These are phyloP conservation scores for Leistus spinibarbis DNA, from an alignment of 2,888 invertebrate species.

Conservation along the genomic window DNA sequence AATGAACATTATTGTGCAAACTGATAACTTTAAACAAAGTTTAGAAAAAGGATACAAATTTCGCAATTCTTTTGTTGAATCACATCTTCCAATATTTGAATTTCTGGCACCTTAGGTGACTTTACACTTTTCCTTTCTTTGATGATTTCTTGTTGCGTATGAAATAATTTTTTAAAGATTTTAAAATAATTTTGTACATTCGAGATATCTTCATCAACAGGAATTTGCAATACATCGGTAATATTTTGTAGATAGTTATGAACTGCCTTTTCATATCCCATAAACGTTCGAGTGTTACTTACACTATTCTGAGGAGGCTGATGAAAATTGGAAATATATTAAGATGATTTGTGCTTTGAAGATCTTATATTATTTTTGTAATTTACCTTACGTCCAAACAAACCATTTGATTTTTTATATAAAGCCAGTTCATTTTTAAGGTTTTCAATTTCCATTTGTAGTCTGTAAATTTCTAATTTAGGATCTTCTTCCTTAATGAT, in stretches of 20 bases:
- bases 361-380: not conserved
- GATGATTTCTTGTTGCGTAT: slow-evolving; percentile 33
- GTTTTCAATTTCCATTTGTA: slow-evolving; percentile 54
- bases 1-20: not conserved
- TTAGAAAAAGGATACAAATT: slow-evolving; percentile 53
- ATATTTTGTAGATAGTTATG: slow-evolving; percentile 45
- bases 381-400: not conserved
- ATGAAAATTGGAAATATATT: too few species aligned
- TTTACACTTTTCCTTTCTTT: slow-evolving; percentile 20
- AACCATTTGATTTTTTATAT: slow-evolving; percentile 39
- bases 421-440: slow-evolving; percentile 45
- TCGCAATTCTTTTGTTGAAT: slow-evolving; percentile 54
- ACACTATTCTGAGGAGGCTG: not conserved
- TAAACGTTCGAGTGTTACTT: slow-evolving; percentile 8
- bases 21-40: too few species aligned
- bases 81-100: slow-evolving; percentile 50
- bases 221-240: slow-evolving; percentile 44
- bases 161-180: slow-evolving; percentile 47
- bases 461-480: slow-evolving; percentile 55
- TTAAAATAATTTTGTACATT: slow-evolving; percentile 53
- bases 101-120: slow-evolving; percentile 36
- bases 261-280: slow-evolving; percentile 46
- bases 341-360: too few species aligned
- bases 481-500: slow-evolving; percentile 57
- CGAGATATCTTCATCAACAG: slow-evolving; percentile 48